Percentiles rank a stretch among this genome's conserved stretches.
Evolutionary conservation across 2,888 invertebrate species (phyloP).

Genomic region (Drosophila anomalata): DNA sequence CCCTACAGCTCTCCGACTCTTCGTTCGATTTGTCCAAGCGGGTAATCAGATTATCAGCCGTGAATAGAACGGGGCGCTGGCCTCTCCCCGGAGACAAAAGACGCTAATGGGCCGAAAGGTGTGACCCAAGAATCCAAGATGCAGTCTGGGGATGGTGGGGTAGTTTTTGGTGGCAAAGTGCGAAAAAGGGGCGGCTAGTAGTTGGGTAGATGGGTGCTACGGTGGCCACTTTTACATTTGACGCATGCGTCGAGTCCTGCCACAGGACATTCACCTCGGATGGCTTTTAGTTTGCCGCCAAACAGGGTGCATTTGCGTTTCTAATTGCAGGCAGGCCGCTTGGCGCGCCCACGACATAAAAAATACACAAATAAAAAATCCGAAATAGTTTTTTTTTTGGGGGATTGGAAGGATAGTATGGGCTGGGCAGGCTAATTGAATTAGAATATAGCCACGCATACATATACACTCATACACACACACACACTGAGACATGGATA

Average conservation of each 20-base stretch:
- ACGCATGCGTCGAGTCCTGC: constrained; percentile 62
- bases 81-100: constrained; percentile 6
- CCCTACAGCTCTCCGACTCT: not conserved
- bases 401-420: not conserved
- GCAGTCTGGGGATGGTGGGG: not conserved
- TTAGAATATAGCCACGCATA: constrained; percentile 28
- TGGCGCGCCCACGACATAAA: constrained; percentile 56
- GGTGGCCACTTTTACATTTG: constrained; percentile 19
- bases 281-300: constrained; percentile 66
- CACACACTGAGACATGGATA: not conserved
- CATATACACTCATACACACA: not conserved
- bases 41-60: constrained; percentile 35
- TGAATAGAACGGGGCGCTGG: constrained; percentile 6
- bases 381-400: not conserved
- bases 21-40: constrained; percentile 6
- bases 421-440: constrained; percentile 50
- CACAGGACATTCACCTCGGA: constrained; percentile 74
- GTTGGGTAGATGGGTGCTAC: not conserved
- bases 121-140: constrained; percentile 4
- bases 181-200: constrained; percentile 24
- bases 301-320: constrained; percentile 72
- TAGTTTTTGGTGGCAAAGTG: constrained; percentile 14
- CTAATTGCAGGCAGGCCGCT: constrained; percentile 59
- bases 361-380: not conserved
- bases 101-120: constrained; percentile 10